Evolutionary conservation across 2,888 invertebrate species (phyloP).

Genomic region (Dasysyrphus albostriatus): DNA sequence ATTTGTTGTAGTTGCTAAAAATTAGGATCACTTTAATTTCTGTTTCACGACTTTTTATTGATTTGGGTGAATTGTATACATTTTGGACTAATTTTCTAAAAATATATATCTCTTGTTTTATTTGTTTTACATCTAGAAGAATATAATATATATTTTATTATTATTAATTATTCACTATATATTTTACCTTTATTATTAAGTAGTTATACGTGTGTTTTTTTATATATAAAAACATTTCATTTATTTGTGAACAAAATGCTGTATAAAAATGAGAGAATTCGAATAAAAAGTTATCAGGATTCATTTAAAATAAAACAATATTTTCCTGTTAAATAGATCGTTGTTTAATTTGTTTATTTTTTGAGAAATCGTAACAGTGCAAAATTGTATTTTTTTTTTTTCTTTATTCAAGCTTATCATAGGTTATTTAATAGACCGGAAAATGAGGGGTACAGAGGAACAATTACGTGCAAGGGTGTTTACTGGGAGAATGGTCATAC

Average conservation of each 20-base stretch:
- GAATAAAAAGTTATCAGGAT: slow-evolving; percentile 35
- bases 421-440: too few relatives aligned
- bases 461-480: too few relatives aligned
- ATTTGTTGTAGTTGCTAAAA: background rate
- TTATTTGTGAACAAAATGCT: slow-evolving; percentile 36
- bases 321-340: slow-evolving; percentile 4
- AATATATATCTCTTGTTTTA: slow-evolving; percentile 7
- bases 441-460: too few relatives aligned
- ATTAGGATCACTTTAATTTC: background rate
- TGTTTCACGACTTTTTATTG: background rate
- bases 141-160: slow-evolving; percentile 32
- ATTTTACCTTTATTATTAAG: slow-evolving; percentile 42
- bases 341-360: background rate
- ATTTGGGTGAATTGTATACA: slow-evolving; percentile 6
- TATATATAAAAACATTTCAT: slow-evolving; percentile 38
- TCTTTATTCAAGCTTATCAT: too few relatives aligned
- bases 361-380: too few relatives aligned
- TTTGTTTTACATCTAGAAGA: slow-evolving; percentile 42
- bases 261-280: slow-evolving; percentile 33
- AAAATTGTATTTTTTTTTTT: too few relatives aligned
- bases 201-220: slow-evolving; percentile 38
- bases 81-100: background rate
- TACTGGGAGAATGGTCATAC: too few relatives aligned
- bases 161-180: slow-evolving; percentile 32
- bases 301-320: background rate